phyloP scores from a whole-genome alignment of 2,888 invertebrate genomes.

The Temnothorax unifasciatus region DNA sequence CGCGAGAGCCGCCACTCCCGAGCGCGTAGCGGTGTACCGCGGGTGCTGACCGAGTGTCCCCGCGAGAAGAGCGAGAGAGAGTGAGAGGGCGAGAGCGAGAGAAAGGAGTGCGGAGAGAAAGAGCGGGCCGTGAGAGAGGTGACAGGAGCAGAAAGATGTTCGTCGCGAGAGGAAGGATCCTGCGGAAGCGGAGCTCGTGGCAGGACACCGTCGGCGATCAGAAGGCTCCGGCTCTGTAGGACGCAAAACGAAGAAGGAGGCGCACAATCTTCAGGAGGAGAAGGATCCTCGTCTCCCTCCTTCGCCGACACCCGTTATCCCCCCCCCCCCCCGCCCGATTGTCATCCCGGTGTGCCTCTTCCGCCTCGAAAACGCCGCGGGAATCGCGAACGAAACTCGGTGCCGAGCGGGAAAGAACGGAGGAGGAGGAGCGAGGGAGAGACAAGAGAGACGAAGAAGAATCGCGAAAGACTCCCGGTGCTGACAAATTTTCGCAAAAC shows the following conservation, averaged over 20 bases:
- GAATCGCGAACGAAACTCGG: slow-evolving; percentile 31
- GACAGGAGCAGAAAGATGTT: slow-evolving; percentile 67
- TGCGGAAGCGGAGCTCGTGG: slow-evolving; percentile 87
- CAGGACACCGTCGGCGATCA: slow-evolving; percentile 86
- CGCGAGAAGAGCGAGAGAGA: slow-evolving; percentile 73
- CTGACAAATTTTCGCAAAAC: background rate
- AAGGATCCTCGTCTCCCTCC: slow-evolving; percentile 64
- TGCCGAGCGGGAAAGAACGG: slow-evolving; percentile 57
- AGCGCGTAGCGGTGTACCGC: slow-evolving; percentile 86
- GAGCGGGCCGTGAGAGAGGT: slow-evolving; percentile 48
- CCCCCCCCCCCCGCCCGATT: slow-evolving; percentile 58
- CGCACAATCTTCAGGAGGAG: slow-evolving; percentile 54
- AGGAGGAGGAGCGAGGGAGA: background rate
- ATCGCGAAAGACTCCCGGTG: background rate
- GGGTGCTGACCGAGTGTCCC: slow-evolving; percentile 84
- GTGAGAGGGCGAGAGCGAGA: slow-evolving; percentile 60
- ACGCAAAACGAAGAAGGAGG: slow-evolving; percentile 63
- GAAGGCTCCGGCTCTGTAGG: slow-evolving; percentile 88
- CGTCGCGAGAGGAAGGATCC: slow-evolving; percentile 84
- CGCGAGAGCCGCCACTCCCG: slow-evolving; percentile 86
- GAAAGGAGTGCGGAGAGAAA: slow-evolving; percentile 62
- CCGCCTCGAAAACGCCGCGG: slow-evolving; percentile 46
- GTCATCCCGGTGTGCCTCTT: slow-evolving; percentile 38
- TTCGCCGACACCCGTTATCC: slow-evolving; percentile 57
- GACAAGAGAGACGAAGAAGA: slow-evolving; percentile 1